Conservation (phyloP, 2,113 vertebrate genomes). For the Pandion haliaetus region DNA sequence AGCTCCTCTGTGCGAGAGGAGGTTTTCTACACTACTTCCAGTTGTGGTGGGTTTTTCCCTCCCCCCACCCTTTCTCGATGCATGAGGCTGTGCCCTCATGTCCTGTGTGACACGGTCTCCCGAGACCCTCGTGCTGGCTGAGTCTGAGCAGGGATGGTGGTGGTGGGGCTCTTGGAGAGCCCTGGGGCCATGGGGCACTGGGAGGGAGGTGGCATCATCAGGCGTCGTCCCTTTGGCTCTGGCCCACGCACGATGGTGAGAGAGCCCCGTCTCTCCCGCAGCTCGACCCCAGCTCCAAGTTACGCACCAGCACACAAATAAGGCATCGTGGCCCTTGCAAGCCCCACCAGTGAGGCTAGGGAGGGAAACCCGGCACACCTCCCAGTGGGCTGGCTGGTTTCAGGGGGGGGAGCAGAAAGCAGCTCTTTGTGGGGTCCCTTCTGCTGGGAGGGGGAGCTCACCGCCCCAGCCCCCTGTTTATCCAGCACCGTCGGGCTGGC, state of each 20-base stretch:
- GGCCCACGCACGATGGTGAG: fast-evolving
- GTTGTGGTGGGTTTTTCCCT: neutral
- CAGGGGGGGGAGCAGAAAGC: neutral
- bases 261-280: neutral
- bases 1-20: neutral
- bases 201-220: neutral
- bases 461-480: neutral
- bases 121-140: fast-evolving
- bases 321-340: neutral
- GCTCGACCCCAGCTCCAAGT: no score
- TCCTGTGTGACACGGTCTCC: fast-evolving
- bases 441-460: neutral
- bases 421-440: neutral
- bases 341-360: fast-evolving
- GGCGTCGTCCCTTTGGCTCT: neutral
- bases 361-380: neutral
- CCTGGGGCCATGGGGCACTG: fast-evolving
- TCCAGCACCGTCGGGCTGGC: fast-evolving
- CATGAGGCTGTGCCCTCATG: neutral
- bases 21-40: neutral
- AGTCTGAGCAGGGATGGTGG: neutral
- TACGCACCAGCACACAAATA: neutral
- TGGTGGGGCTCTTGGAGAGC: neutral
- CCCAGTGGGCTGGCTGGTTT: neutral
- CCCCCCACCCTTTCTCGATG: neutral